These are phyloP conservation scores for Sarcophaga peregrina DNA, from an alignment of 1,140 invertebrate genomes.

Conservation along the genomic window DNA sequence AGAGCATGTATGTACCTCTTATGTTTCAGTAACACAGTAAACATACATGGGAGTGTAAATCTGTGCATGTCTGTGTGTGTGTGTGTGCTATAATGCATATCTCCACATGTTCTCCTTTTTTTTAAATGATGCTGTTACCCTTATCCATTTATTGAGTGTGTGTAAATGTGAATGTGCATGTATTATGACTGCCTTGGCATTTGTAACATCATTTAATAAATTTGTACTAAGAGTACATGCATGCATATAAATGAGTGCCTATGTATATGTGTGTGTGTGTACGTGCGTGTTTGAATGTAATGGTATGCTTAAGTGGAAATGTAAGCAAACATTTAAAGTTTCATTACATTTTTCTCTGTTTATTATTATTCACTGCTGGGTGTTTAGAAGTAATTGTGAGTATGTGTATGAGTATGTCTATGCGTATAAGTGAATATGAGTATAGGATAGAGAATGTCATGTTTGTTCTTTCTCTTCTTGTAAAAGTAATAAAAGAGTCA, in stretches of 20 bases:
- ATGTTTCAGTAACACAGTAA: too few species aligned
- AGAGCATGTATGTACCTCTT: too few species aligned
- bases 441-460: not conserved
- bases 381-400: too few species aligned
- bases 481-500: not conserved
- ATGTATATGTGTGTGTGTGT: not conserved
- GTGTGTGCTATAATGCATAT: not conserved
- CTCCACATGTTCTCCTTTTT: not conserved
- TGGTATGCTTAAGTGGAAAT: not conserved
- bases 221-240: not conserved
- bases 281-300: not conserved
- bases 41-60: too few species aligned
- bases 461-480: not conserved
- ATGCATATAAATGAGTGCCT: not conserved
- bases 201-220: not conserved
- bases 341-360: not conserved
- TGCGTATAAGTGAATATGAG: too few species aligned
- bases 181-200: slow-evolving; percentile 1
- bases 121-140: not conserved
- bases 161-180: not conserved
- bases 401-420: too few species aligned
- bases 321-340: not conserved
- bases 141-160: not conserved
- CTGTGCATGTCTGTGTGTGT: not conserved
- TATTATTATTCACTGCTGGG: not conserved